phyloP scores from a whole-genome alignment of 2,113 vertebrate species.

The Sapayoa aenigma region DNA sequence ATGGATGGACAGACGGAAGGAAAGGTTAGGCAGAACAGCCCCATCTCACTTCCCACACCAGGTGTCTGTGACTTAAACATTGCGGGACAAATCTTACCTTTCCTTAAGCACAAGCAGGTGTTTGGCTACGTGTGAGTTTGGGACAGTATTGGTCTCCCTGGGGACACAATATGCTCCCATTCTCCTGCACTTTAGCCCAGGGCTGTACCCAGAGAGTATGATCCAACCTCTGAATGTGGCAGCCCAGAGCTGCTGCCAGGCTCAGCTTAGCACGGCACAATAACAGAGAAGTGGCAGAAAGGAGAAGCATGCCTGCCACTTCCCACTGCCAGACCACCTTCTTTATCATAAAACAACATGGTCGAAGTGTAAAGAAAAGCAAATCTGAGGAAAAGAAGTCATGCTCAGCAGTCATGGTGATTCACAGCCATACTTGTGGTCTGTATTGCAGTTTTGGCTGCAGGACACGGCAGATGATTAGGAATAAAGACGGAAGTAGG shows the following conservation, averaged over 20 bases:
- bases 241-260: background rate
- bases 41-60: background rate
- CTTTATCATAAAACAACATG: background rate
- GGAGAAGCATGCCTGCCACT: background rate
- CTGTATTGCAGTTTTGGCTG: background rate
- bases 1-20: background rate
- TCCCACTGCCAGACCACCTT: background rate
- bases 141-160: background rate
- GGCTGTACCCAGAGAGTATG: background rate
- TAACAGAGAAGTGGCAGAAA: background rate
- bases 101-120: background rate
- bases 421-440: background rate
- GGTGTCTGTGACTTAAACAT: background rate
- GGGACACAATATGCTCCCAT: background rate
- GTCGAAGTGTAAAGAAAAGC: background rate
- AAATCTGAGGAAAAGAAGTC: background rate
- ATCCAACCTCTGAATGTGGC: background rate
- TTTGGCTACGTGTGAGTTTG: background rate
- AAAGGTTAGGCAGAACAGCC: background rate
- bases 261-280: background rate
- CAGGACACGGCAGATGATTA: background rate
- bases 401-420: background rate
- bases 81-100: background rate
- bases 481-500: background rate
- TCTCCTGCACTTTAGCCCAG: background rate